These are phyloP conservation scores for Epistrophe eligans DNA, from an alignment of 2,888 invertebrate genomes.

Conservation along the genomic window DNA sequence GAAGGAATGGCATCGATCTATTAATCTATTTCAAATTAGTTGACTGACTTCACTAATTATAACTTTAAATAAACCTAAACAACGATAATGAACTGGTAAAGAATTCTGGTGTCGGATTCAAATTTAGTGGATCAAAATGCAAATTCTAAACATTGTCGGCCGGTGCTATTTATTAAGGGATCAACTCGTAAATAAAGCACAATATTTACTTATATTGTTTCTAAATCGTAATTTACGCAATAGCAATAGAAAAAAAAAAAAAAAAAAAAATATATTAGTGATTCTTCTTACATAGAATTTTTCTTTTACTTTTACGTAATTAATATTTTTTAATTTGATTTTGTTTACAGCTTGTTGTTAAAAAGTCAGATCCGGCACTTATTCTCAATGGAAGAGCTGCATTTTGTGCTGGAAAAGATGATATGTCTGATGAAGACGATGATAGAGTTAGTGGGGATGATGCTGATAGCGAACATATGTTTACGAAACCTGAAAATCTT, in stretches of 20 bases:
- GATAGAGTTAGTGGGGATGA: slow-evolving; percentile 83
- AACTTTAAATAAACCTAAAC: too few relatives aligned
- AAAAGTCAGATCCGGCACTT: slow-evolving; percentile 86
- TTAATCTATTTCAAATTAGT: too few relatives aligned
- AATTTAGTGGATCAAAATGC: not conserved
- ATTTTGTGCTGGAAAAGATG: slow-evolving; percentile 90
- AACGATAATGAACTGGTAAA: too few relatives aligned
- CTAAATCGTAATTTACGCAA: slow-evolving; percentile 16
- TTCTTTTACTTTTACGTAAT: not conserved
- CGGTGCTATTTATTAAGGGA: slow-evolving; percentile 8
- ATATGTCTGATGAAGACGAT: slow-evolving; percentile 87
- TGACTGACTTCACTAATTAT: too few relatives aligned
- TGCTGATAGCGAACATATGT: slow-evolving; percentile 84
- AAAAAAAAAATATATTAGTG: not conserved
- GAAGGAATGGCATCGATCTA: too few relatives aligned
- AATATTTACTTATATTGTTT: not conserved
- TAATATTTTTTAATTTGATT: slow-evolving; percentile 17
- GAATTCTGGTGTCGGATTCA: not conserved
- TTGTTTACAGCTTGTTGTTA: slow-evolving; percentile 85
- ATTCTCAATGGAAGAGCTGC: slow-evolving; percentile 93
- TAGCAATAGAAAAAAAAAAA: not conserved
- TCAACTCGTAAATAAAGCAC: slow-evolving; percentile 39
- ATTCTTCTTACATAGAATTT: not conserved
- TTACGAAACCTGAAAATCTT: slow-evolving; percentile 88
- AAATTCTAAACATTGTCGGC: not conserved